Evolutionary conservation across 2,888 invertebrate genomes (phyloP).

Genomic region (Ornithoptera alexandrae): DNA sequence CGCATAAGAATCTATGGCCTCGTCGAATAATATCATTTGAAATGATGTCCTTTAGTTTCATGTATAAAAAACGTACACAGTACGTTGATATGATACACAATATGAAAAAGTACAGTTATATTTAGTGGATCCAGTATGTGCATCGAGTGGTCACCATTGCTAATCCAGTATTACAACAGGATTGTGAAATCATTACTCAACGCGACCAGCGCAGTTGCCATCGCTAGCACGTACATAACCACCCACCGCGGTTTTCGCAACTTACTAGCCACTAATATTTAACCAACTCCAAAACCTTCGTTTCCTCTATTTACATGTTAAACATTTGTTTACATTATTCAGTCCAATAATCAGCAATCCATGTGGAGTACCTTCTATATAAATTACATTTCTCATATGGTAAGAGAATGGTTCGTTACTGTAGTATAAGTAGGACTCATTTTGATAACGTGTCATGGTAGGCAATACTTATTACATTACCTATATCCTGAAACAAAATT

Average conservation of each 20-base stretch:
- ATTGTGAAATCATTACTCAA: conserved; percentile 69
- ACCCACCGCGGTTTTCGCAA: conserved; percentile 27
- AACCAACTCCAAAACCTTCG: neutral
- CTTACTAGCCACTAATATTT: conserved; percentile 21
- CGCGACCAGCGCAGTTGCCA: conserved; percentile 29
- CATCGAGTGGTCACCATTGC: conserved; percentile 50
- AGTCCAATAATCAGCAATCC: too few species aligned
- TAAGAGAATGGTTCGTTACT: too few species aligned
- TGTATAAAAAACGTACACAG: neutral
- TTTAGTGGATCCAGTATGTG: conserved; percentile 11
- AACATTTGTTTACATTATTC: too few species aligned
- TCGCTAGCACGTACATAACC: conserved; percentile 37
- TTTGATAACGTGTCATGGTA: conserved; percentile 6
- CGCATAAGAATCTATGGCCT: too few species aligned
- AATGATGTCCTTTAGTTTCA: too few species aligned
- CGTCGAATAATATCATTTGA: too few species aligned
- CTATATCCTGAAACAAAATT: conserved; percentile 2
- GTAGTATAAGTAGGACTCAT: too few species aligned
- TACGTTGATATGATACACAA: too few species aligned
- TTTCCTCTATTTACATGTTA: neutral
- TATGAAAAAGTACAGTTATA: neutral
- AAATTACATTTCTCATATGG: too few species aligned
- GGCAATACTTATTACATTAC: neutral
- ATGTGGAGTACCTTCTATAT: too few species aligned
- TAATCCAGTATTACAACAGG: conserved; percentile 60